Conservation (phyloP, 1,140 invertebrate species). For the Planococcus citri region DNA sequence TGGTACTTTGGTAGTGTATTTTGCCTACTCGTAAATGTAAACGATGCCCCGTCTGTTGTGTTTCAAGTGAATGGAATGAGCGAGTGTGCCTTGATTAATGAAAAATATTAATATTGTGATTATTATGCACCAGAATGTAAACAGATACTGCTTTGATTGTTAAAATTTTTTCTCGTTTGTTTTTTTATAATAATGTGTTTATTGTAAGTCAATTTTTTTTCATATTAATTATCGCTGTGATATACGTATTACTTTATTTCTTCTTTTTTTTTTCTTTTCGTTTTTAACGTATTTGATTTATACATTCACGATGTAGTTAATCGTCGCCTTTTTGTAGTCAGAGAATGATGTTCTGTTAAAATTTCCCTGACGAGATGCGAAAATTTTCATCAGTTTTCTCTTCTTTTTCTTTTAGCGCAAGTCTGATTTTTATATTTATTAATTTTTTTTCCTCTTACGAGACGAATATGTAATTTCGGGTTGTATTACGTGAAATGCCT, state of each 20-base stretch:
- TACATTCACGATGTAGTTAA: not conserved
- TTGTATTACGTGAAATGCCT: not conserved
- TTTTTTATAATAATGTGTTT: not conserved
- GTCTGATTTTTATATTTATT: not conserved
- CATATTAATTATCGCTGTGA: constrained; percentile 5
- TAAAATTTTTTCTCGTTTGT: not conserved
- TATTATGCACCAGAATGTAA: not conserved
- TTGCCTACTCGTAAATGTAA: too few relatives aligned
- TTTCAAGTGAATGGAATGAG: too few relatives aligned
- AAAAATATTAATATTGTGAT: not conserved
- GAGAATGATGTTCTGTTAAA: too few relatives aligned
- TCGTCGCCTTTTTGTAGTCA: not conserved
- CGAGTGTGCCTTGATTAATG: not conserved
- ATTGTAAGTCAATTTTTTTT: not conserved
- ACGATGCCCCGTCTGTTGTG: not conserved
- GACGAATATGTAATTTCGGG: not conserved
- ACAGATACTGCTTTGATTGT: not conserved
- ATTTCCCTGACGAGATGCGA: not conserved
- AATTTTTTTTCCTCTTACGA: not conserved
- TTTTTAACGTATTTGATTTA: not conserved
- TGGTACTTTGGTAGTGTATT: too few relatives aligned
- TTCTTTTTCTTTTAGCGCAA: not conserved
- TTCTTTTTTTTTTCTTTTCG: not conserved
- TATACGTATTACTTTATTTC: not conserved
- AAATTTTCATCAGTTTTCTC: not conserved